Conservation (phyloP, 2,888 invertebrate species). For the Gortyna flavago region DNA sequence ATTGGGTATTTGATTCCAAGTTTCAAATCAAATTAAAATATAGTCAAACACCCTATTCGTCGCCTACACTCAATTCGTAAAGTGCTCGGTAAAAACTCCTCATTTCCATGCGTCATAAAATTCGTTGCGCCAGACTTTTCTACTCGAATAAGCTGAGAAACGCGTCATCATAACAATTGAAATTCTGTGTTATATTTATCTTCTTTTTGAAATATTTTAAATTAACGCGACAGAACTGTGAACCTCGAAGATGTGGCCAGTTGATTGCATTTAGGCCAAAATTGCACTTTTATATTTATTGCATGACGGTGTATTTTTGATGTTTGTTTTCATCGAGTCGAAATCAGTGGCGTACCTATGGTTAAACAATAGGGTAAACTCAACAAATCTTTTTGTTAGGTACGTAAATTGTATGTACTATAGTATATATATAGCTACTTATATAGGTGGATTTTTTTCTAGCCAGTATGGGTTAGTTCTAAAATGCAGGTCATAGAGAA, state of each 20-base stretch:
- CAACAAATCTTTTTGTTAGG: background rate
- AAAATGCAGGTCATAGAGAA: background rate
- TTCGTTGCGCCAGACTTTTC: background rate
- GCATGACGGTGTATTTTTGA: conserved; percentile 31
- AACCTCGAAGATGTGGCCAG: conserved; percentile 21
- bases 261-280: conserved; percentile 27
- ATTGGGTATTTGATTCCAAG: background rate
- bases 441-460: background rate
- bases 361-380: background rate
- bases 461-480: background rate
- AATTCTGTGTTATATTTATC: background rate
- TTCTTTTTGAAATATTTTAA: background rate
- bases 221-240: background rate
- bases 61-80: background rate
- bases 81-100: background rate
- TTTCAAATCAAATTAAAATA: conserved; percentile 1
- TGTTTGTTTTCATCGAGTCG: conserved; percentile 18
- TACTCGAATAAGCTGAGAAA: background rate
- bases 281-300: conserved; percentile 36
- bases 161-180: background rate
- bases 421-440: background rate
- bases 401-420: background rate
- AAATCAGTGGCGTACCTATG: conserved; percentile 41
- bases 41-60: conserved; percentile 14
- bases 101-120: background rate